phyloP scores from a whole-genome alignment of 2,888 invertebrate genomes.

The Thecocarcelia acutangulata region DNA sequence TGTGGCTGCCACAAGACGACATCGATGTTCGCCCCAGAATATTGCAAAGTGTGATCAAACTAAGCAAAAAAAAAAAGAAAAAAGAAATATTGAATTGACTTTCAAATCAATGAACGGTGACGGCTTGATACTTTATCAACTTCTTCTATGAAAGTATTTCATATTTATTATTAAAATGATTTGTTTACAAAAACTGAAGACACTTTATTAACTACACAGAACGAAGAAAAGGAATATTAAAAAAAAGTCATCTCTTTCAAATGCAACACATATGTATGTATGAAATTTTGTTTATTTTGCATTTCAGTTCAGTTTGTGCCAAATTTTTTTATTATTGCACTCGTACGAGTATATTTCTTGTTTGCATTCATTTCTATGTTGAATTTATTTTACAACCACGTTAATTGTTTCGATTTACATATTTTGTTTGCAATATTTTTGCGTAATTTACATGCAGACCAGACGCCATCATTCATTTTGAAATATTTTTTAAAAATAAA shows the following conservation, averaged over 20 bases:
- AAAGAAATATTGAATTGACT: slow-evolving; percentile 33
- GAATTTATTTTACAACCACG: not conserved
- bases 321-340: not conserved
- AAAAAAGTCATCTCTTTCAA: no score
- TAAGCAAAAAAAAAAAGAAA: slow-evolving; percentile 14
- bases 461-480: slow-evolving; percentile 7
- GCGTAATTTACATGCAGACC: slow-evolving; percentile 27
- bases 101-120: slow-evolving; percentile 63
- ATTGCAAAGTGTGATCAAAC: slow-evolving; percentile 42
- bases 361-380: not conserved
- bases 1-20: no score
- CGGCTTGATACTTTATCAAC: slow-evolving; percentile 50
- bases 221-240: no score
- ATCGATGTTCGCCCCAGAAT: no score
- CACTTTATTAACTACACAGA: no score
- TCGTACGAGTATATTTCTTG: not conserved
- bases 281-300: no score
- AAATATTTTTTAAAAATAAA: slow-evolving; percentile 10
- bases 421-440: slow-evolving; percentile 16
- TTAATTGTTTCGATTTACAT: slow-evolving; percentile 41
- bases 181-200: no score
- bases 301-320: no score
- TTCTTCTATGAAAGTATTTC: not conserved
- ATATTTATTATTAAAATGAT: no score
- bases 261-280: no score